Percentiles rank a stretch among this genome's conserved stretches.
Conservation (phyloP, 1,140 invertebrate species). For the Ganaspis sp. region DNA sequence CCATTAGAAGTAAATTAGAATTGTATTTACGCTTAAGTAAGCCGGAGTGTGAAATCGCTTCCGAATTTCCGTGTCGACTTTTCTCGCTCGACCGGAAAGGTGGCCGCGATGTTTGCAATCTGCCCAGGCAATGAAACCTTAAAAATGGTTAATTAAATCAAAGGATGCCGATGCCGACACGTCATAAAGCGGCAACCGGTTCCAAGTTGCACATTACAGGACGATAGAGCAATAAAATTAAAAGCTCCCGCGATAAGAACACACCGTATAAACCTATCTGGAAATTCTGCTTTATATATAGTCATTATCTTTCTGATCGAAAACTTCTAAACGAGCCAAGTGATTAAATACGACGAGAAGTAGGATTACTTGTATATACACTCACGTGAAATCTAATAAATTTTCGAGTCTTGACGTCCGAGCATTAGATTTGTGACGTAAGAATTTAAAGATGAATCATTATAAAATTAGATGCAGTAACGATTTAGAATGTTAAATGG, state of each 20-base stretch:
- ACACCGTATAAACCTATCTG: slow-evolving; percentile 37
- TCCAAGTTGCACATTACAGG: slow-evolving; percentile 67
- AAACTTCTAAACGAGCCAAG: slow-evolving; percentile 25
- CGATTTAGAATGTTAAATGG: too few species aligned
- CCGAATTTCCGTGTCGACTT: slow-evolving; percentile 58
- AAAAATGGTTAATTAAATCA: slow-evolving; percentile 73
- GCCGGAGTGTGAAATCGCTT: slow-evolving; percentile 57
- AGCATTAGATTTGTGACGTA: slow-evolving; percentile 2
- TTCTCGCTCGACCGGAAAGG: slow-evolving; percentile 54
- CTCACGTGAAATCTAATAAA: neutral
- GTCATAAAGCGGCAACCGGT: slow-evolving; percentile 73
- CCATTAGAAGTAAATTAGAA: slow-evolving; percentile 26
- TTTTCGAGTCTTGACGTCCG: neutral
- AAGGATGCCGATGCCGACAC: slow-evolving; percentile 70
- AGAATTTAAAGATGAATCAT: slow-evolving; percentile 25
- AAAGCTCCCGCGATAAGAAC: slow-evolving; percentile 67
- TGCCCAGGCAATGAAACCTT: slow-evolving; percentile 61
- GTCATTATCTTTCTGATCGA: slow-evolving; percentile 28
- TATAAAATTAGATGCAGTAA: neutral
- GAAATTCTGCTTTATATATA: slow-evolving; percentile 31
- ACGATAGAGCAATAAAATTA: slow-evolving; percentile 71
- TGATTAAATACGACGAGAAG: slow-evolving; percentile 26
- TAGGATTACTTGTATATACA: neutral
- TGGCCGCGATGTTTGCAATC: slow-evolving; percentile 53
- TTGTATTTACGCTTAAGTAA: slow-evolving; percentile 45